These are phyloP conservation scores for Xenopus laevis DNA, from an alignment of 2,113 vertebrate species.

Conservation along the genomic window DNA sequence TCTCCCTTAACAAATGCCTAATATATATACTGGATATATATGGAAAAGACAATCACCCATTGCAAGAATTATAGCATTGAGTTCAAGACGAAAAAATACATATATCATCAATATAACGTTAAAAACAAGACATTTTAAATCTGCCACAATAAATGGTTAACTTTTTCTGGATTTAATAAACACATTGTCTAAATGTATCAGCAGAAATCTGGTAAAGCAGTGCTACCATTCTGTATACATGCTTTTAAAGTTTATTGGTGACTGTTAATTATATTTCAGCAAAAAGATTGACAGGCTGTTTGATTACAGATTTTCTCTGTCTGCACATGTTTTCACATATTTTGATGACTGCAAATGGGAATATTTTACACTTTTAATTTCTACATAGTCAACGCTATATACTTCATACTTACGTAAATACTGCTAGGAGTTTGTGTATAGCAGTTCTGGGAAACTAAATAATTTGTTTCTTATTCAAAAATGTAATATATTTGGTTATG, in stretches of 20 bases:
- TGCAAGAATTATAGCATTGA: too few relatives aligned
- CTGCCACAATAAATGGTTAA: neutral
- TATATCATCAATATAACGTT: too few relatives aligned
- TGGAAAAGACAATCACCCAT: too few relatives aligned
- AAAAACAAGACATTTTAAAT: too few relatives aligned
- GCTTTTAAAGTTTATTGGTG: neutral
- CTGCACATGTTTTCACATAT: slow-evolving; percentile 13
- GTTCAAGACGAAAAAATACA: too few relatives aligned
- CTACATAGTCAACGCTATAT: neutral
- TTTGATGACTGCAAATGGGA: slow-evolving; percentile 16
- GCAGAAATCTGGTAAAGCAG: too few relatives aligned
- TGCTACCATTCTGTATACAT: slow-evolving; percentile 2
- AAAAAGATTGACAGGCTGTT: slow-evolving; percentile 8
- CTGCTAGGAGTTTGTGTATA: too few relatives aligned
- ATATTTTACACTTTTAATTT: slow-evolving; percentile 12
- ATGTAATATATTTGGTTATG: too few relatives aligned
- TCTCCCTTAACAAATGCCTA: too few relatives aligned
- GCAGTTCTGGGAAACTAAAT: too few relatives aligned
- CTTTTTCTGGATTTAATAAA: slow-evolving; percentile 11
- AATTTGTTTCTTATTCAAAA: too few relatives aligned
- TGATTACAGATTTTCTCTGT: neutral
- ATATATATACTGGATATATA: too few relatives aligned
- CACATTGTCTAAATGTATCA: neutral
- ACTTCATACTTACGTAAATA: neutral
- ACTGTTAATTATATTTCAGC: slow-evolving; percentile 12